These are phyloP conservation scores for Lathamus discolor DNA, from an alignment of 2,113 vertebrate species.

Conservation along the genomic window DNA sequence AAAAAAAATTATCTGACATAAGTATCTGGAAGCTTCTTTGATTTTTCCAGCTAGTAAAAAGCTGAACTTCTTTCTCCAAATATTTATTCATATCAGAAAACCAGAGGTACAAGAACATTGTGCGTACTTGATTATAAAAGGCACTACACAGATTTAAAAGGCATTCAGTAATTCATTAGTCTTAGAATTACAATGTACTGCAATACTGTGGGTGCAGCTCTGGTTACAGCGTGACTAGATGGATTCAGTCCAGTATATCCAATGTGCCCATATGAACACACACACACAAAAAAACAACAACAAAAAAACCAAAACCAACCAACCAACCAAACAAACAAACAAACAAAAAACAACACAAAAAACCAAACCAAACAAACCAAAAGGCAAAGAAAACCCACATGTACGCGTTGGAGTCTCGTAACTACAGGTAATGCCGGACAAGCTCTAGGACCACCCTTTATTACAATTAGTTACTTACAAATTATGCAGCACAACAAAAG, in stretches of 20 bases:
- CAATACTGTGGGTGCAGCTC: not conserved
- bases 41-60: not conserved
- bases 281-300: not conserved
- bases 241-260: not conserved
- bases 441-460: not conserved
- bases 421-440: not conserved
- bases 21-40: not conserved
- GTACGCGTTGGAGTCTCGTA: accelerated
- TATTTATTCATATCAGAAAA: not conserved
- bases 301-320: not conserved
- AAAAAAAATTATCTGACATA: not conserved
- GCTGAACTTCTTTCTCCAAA: not conserved
- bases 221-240: not conserved
- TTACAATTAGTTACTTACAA: not conserved
- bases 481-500: not conserved
- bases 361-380: not conserved
- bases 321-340: not conserved
- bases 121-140: not conserved
- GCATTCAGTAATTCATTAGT: not conserved
- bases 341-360: too few relatives aligned
- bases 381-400: accelerated
- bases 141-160: not conserved
- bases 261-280: not conserved
- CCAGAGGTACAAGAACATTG: not conserved
- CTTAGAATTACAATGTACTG: not conserved